Evolutionary conservation across 2,888 invertebrate species (phyloP).

Genomic region (Itoplectis maculator): DNA sequence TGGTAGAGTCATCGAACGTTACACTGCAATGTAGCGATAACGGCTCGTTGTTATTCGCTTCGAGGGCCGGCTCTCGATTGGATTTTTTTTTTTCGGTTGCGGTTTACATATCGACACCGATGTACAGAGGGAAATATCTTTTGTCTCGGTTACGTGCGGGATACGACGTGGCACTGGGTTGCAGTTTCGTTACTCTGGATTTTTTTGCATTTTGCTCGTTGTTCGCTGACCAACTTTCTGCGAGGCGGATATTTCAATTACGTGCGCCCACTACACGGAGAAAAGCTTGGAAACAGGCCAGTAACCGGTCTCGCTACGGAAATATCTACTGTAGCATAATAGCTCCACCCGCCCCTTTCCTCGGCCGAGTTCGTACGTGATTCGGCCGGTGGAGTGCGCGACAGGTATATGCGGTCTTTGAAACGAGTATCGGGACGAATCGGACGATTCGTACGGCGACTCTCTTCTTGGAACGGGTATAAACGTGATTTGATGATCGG

Average conservation of each 20-base stretch:
- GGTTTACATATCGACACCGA: constrained; percentile 38
- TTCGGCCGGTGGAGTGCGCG: background rate
- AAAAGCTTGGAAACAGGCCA: constrained; percentile 63
- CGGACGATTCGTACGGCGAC: constrained; percentile 27
- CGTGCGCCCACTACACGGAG: constrained; percentile 48
- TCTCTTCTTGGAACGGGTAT: constrained; percentile 3
- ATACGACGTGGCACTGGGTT: constrained; percentile 1
- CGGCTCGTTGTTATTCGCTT: background rate
- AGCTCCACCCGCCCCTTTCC: no score
- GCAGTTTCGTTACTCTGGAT: constrained; percentile 34
- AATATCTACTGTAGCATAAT: constrained; percentile 58
- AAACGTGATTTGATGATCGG: constrained; percentile 42
- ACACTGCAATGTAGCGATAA: background rate
- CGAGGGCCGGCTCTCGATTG: constrained; percentile 49
- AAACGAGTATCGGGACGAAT: constrained; percentile 29
- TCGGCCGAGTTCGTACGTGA: constrained; percentile 40
- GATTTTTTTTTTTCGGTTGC: constrained; percentile 39
- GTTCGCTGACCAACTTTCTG: constrained; percentile 58
- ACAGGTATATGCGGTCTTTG: constrained; percentile 32
- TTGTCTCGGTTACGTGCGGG: constrained; percentile 37
- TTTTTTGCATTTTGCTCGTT: constrained; percentile 33
- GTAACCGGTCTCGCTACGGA: constrained; percentile 46
- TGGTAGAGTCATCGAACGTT: background rate
- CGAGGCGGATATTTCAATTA: constrained; percentile 65
- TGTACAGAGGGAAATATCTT: constrained; percentile 24